Evolutionary conservation across 2,888 invertebrate species (phyloP), one percentile per base, ranked within the genome.

Genomic region (Eilema sororculum): DNA sequence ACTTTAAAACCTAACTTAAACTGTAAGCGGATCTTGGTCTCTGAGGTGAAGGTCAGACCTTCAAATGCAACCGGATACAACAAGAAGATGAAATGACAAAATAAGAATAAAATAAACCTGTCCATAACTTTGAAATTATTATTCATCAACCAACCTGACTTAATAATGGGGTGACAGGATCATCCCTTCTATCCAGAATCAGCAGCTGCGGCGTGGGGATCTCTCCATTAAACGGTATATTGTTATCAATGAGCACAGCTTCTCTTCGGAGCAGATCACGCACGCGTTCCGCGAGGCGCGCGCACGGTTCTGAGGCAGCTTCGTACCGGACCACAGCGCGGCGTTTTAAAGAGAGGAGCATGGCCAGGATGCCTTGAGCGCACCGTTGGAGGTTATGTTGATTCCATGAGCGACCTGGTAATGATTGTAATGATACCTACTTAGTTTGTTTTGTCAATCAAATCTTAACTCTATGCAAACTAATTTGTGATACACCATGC

Each of bases 81-180:
- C 3, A 5, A 4, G 5, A 28, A 28, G 28, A 28, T 28, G 28
- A 28, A 5, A 28, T 28, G 28, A 28, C 5, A n/a, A n/a, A n/a
- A n/a, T n/a, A n/a, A n/a, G n/a, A n/a, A n/a, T n/a, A n/a, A n/a
- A n/a, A n/a, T n/a, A n/a, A n/a, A 28, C 28, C 2, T 28, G 5
- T 3, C 13, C 37, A 37, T 37, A 37, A 0, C 37, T 37, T 37
- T 37, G 10, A 16, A 20, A 46, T 0, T 16, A 16, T 3, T 20
- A 16, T 16, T 20, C 20, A 46, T 46, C 0, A 66, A 72, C 74
- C 62, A 67, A 97, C 97, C 95, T 98, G 98, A 92, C 98, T 99
- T 41, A 99, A 93, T 69, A 99, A 93, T 0, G 99, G 99, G 0
- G 99, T 99, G 10, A 99, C 97, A 0, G 99, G 98, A 93, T 99